Base-by-base conservation (phyloP, 2,797 vertebrate species). In the Coccyzus lansbergi region DNA sequence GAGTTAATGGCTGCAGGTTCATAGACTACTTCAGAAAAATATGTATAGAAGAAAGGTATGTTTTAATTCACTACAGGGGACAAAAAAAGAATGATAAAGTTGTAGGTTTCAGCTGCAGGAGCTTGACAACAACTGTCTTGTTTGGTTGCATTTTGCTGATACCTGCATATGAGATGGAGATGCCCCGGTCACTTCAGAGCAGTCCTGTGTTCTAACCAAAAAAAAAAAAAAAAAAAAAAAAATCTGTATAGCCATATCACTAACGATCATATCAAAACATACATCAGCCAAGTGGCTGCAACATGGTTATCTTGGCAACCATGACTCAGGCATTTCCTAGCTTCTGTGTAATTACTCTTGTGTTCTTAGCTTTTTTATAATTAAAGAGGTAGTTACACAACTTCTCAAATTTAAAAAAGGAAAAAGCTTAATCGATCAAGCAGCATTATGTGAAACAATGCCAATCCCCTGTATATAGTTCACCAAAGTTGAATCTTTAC, bases 1-100 rank as follows among this genome's bases (percentile, higher is more conserved):
- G 53, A 82, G n/a, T 13, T 21, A 60, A 46, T 20, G 77, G 48
- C 20, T 69, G 40, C 69, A 81, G 42, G 5, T 31, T 69, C 60
- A n/a, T 3, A 22, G 21, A n/a, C 22, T 9, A 15, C 52, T 77
- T 74, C 64, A 83, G 69, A 67, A 83, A 88, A 87, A 40, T 5
- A 13, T 5, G 25, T 51, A 13, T 0, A n/a, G n/a, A 63, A 42
- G 36, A 63, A 1, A 34, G 33, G 12, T 9, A 38, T 9, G 8
- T 48, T 93, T 85, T 51, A 49, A 72, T 56, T 72, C 51, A 51
- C n/a, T 25, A 10, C 24, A 14, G 0, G 24, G 15, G 15, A 53
- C 31, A 12, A 33, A 40, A 67, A 44, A 44, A 44, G 7, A 44
- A 26, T 10, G 22, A 38, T 53, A 84, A 89, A 22, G n/a, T 31